A percentile compares a stretch with the other conserved stretches of the same genome.
phyloP scores from a whole-genome alignment of 1,140 invertebrate genomes.

The Drosophila sulfurigaster region DNA sequence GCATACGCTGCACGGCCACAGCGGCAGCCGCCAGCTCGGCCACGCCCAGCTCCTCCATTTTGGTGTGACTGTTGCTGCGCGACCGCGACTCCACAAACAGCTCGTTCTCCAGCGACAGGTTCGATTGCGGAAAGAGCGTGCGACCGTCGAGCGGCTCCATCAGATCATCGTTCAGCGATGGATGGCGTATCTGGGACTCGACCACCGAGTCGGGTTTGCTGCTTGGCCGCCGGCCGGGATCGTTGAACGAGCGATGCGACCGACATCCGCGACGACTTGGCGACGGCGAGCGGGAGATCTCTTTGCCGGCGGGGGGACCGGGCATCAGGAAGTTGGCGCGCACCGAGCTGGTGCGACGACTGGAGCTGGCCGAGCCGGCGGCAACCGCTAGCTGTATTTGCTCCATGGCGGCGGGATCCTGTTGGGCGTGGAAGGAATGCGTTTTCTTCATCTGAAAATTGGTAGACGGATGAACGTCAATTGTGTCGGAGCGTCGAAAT shows the following conservation, averaged over 20 bases:
- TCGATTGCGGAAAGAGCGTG: slow-evolving; percentile 63
- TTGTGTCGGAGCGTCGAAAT: slow-evolving; percentile 83
- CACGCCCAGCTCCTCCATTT: slow-evolving; percentile 80
- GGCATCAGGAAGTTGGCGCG: slow-evolving; percentile 82
- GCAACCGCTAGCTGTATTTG: slow-evolving; percentile 71
- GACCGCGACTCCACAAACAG: slow-evolving; percentile 80
- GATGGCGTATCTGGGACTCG: slow-evolving; percentile 80
- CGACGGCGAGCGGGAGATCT: slow-evolving; percentile 81
- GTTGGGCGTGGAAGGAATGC: slow-evolving; percentile 84
- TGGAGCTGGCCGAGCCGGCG: slow-evolving; percentile 70
- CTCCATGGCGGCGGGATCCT: slow-evolving; percentile 80
- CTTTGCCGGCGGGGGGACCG: slow-evolving; percentile 63
- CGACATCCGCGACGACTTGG: slow-evolving; percentile 78
- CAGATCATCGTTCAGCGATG: slow-evolving; percentile 81
- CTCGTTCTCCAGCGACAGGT: slow-evolving; percentile 81
- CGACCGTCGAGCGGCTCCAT: slow-evolving; percentile 63
- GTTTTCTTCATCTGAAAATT: slow-evolving; percentile 85
- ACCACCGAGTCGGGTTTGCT: slow-evolving; percentile 74
- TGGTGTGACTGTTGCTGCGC: slow-evolving; percentile 83
- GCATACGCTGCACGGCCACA: slow-evolving; percentile 67
- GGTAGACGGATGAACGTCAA: slow-evolving; percentile 84
- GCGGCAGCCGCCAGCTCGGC: slow-evolving; percentile 67
- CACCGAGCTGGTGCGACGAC: slow-evolving; percentile 82
- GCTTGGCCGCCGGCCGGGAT: slow-evolving; percentile 69
- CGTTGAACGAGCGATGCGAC: slow-evolving; percentile 83